phyloP scores from a whole-genome alignment of 2,113 vertebrate genomes.

The Pantherophis guttatus region DNA sequence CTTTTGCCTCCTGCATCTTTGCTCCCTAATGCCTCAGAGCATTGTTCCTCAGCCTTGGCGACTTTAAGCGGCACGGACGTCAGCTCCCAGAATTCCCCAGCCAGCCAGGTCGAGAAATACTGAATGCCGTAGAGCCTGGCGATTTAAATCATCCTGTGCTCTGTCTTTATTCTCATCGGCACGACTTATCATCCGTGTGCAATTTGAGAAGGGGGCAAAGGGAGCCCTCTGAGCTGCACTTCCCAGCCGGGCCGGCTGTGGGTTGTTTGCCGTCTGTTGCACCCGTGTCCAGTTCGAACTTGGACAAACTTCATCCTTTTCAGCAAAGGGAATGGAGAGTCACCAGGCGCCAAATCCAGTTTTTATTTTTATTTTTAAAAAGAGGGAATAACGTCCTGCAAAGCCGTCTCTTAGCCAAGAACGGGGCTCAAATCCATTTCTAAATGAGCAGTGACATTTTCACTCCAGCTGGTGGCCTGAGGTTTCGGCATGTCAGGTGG shows the following conservation, averaged over 20 bases:
- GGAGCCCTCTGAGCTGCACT: neutral
- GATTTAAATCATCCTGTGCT: neutral
- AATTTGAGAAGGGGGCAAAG: neutral
- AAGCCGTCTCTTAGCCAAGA: neutral
- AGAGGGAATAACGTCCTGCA: neutral
- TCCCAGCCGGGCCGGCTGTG: neutral
- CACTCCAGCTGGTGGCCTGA: neutral
- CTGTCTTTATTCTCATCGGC: neutral
- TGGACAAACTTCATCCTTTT: neutral
- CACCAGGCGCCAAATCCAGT: neutral
- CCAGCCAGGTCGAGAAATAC: neutral
- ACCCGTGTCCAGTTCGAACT: neutral
- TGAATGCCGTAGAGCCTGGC: neutral
- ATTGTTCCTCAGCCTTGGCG: neutral
- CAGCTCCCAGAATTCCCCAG: neutral
- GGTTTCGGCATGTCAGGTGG: neutral
- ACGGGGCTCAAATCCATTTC: neutral
- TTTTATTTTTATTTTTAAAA: neutral
- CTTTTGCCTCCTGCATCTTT: neutral
- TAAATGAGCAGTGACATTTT: neutral
- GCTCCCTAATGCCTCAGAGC: neutral
- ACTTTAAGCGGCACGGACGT: neutral
- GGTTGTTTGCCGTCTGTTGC: neutral
- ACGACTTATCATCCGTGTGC: accelerated
- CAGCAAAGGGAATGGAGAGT: too few relatives aligned